Evolutionary conservation across 2,113 vertebrate species (phyloP), one percentile per base, ranked within the genome.

Genomic region (Microtus montanus): DNA sequence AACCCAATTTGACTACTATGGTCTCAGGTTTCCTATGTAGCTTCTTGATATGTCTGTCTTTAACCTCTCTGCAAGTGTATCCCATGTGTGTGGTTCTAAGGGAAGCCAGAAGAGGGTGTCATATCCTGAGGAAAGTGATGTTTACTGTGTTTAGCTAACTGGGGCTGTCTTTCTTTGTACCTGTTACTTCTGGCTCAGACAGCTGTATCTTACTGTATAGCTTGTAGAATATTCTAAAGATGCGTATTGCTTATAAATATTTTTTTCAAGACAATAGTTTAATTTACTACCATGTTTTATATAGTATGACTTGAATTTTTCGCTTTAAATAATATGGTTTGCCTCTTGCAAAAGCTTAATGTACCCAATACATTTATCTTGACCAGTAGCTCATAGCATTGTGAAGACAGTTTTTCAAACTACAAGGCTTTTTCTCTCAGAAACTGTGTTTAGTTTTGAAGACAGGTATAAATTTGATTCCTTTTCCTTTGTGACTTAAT

Each of bases 401-500:
- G 44, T 77, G 85, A 80, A 75, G 84, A 83, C 3, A 44, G 7
- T 84, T 75, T 22, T 75, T 75, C 49, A 73, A 38, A 94, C 63
- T 35, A n/a, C 58, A 94, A 89, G 26, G 12, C 38, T 54, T 68
- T 85, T 78, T 30, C 38, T 30, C 38, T 80, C 9, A 7, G 19
- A 7, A 24, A 35, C 1, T 41, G 6, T 73, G 49, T 84, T 96
- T 85, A 28, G 24, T 68, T 91, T 89, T 78, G 38, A 89, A 91
- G 22, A 35, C 26, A 92, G 22, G 22, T 87, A 0, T 92, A 77
- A 83, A 44, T 74, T 22, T 79, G 44, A 49, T 88, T 91, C 20
- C 44, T 86, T 94, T 95, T 85, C 15, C n/a, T 93, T 63, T 90
- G 44, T 87, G 64, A 89, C 24, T 96, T 85, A 68, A 38, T 93